phyloP scores from a whole-genome alignment of 2,797 vertebrate species.

The Anisognathus igniventris region DNA sequence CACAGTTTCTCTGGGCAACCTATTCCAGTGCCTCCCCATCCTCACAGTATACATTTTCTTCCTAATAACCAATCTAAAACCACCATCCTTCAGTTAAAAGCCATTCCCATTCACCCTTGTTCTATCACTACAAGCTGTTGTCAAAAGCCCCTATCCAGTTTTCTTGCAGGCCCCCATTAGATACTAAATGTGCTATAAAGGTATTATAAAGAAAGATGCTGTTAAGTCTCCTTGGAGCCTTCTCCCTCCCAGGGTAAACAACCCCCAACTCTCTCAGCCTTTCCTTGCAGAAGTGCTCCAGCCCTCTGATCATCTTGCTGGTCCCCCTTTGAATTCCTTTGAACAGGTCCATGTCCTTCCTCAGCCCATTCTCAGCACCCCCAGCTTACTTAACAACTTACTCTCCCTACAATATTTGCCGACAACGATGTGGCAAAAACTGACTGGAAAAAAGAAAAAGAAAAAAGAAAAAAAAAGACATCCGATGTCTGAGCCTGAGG shows the following conservation, averaged over 20 bases:
- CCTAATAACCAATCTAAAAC: neutral
- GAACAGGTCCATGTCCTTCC: neutral
- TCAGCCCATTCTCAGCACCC: neutral
- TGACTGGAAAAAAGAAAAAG: neutral
- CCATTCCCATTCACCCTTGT: neutral
- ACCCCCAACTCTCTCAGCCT: neutral
- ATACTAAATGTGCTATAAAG: neutral
- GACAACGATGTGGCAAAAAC: fast-evolving
- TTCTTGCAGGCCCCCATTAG: neutral
- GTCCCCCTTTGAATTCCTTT: neutral
- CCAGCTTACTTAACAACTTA: neutral
- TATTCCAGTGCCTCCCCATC: neutral
- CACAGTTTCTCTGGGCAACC: neutral
- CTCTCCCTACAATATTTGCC: neutral
- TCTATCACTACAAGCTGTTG: neutral
- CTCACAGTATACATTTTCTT: neutral
- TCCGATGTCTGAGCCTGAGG: fast-evolving
- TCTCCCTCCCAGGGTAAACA: neutral
- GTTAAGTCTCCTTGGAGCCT: neutral
- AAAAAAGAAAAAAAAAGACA: fast-evolving
- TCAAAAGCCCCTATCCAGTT: neutral
- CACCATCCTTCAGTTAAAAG: neutral
- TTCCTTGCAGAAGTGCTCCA: neutral
- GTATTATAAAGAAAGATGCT: neutral
- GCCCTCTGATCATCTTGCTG: neutral